A percentile compares a stretch with the other conserved stretches of the same genome.
Conservation (phyloP, 2,888 invertebrate species). For the Petrolisthes manimaculis region DNA sequence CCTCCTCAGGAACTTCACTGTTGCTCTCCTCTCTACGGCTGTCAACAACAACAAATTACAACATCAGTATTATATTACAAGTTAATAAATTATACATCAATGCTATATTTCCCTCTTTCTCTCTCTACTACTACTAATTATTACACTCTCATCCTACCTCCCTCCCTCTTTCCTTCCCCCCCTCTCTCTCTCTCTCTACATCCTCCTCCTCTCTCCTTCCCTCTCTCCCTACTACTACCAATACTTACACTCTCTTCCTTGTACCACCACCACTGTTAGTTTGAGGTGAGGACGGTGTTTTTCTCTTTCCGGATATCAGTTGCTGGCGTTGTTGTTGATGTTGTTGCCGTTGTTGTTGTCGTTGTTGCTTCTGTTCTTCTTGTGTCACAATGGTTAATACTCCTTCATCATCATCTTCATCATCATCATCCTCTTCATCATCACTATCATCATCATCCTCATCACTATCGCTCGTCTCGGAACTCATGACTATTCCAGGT, state of each 20-base stretch:
- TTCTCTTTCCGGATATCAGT: background rate
- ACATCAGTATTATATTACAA: background rate
- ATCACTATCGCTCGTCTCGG: background rate
- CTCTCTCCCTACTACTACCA: too few species aligned
- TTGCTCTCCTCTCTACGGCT: background rate
- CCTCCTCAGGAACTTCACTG: slow-evolving; percentile 47
- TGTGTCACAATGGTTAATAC: slow-evolving; percentile 47
- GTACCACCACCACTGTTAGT: background rate
- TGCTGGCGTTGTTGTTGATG: too few species aligned
- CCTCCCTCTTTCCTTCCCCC: too few species aligned
- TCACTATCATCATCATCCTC: background rate
- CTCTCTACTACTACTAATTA: too few species aligned
- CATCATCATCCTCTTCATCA: background rate
- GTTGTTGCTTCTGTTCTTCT: slow-evolving; percentile 4
- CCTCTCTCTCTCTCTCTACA: too few species aligned
- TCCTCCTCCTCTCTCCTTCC: too few species aligned
- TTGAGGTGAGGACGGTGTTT: background rate
- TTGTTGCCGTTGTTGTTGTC: background rate
- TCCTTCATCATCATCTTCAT: slow-evolving; percentile 28
- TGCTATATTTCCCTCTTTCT: background rate
- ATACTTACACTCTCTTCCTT: background rate
- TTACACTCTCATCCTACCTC: too few species aligned
- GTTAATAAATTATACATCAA: background rate
- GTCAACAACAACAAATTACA: background rate
- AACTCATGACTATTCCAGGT: background rate